A percentile compares a stretch with the other conserved stretches of the same genome.
These are phyloP conservation scores for Meliscaeva auricollis DNA, from an alignment of 2,888 invertebrate genomes.

Conservation along the genomic window DNA sequence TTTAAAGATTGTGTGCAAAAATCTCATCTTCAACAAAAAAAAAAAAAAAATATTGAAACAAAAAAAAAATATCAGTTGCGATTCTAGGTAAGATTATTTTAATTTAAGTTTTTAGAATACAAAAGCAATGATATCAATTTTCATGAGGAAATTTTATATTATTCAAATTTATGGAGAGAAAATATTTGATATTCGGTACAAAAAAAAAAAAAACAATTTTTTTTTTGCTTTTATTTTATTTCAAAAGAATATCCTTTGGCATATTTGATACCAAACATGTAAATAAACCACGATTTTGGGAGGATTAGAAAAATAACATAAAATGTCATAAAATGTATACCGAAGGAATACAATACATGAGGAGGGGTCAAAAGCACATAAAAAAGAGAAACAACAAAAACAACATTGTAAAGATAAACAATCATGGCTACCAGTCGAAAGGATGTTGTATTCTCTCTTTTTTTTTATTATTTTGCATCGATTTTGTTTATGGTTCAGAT, in stretches of 20 bases:
- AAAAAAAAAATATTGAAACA: not conserved
- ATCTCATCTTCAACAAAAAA: not conserved
- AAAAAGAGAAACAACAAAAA: not conserved
- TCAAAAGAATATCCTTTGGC: conserved; percentile 42
- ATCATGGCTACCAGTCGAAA: conserved; percentile 13
- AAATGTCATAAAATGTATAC: conserved; percentile 26
- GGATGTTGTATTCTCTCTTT: conserved; percentile 1
- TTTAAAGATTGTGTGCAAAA: no score
- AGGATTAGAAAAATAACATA: conserved; percentile 9
- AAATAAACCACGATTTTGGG: conserved; percentile 21
- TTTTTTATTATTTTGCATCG: not conserved
- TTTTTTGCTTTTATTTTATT: conserved; percentile 8
- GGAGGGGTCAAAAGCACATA: not conserved
- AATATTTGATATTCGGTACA: conserved; percentile 1
- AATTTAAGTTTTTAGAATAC: not conserved
- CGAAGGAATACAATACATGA: not conserved
- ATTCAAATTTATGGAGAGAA: not conserved
- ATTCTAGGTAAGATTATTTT: not conserved
- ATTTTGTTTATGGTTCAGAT: not conserved
- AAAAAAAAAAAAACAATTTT: not conserved
- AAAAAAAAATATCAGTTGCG: no score
- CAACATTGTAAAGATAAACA: conserved; percentile 19
- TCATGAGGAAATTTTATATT: not conserved
- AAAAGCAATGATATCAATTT: conserved; percentile 21
- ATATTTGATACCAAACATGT: conserved; percentile 42